phyloP scores from a whole-genome alignment of 2,113 vertebrate species.

The Bos indicus region DNA sequence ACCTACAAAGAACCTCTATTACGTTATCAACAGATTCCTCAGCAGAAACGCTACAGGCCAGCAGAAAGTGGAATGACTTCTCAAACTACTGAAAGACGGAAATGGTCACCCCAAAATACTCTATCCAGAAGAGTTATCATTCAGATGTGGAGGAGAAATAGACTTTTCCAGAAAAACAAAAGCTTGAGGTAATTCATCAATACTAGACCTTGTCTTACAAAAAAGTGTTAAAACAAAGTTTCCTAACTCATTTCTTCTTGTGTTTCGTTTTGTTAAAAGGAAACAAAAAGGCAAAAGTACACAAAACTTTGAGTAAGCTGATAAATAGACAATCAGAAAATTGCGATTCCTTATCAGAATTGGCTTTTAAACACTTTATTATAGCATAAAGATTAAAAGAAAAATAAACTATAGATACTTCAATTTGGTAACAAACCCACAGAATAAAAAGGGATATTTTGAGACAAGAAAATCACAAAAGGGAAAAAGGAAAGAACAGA shows the following conservation, averaged over 20 bases:
- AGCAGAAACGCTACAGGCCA: background rate
- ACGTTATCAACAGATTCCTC: background rate
- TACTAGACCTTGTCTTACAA: background rate
- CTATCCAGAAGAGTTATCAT: background rate
- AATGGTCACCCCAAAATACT: background rate
- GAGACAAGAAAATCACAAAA: background rate
- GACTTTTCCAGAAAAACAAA: background rate
- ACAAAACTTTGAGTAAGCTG: background rate
- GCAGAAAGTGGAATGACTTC: background rate
- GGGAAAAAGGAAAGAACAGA: background rate
- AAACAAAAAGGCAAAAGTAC: background rate
- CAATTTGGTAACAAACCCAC: background rate
- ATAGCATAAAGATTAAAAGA: background rate
- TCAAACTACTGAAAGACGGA: background rate
- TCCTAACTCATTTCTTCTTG: background rate
- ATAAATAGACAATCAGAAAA: background rate
- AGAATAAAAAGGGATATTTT: background rate
- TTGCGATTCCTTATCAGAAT: background rate
- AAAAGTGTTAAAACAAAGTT: background rate
- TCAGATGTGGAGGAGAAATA: background rate
- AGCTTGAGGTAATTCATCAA: background rate
- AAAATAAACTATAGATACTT: background rate
- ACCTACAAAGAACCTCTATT: background rate
- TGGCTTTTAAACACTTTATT: background rate
- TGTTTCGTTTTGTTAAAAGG: background rate